Conservation (phyloP, 1,140 invertebrate genomes). For the Drosophila orena region DNA sequence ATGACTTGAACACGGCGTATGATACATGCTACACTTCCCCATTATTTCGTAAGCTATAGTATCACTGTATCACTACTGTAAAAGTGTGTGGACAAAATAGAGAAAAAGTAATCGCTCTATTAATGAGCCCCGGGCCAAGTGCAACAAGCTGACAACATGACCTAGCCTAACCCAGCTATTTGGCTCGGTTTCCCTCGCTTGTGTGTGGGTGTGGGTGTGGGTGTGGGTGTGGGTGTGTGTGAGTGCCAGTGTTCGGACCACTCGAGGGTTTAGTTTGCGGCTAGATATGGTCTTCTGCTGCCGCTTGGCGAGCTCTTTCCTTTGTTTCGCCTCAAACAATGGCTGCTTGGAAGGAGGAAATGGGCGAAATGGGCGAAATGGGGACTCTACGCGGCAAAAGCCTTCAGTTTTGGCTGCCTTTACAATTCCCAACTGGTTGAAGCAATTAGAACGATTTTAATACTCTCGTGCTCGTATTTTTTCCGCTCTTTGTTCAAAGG, state of each 20-base stretch:
- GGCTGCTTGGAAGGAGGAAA: background rate
- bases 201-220: background rate
- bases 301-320: slow-evolving; percentile 8
- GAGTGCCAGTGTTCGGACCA: slow-evolving; percentile 11
- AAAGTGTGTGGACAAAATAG: slow-evolving; percentile 27
- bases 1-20: no score
- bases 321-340: slow-evolving; percentile 33
- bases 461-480: slow-evolving; percentile 27
- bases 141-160: slow-evolving; percentile 82
- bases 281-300: slow-evolving; percentile 11
- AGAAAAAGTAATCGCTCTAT: slow-evolving; percentile 77
- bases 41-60: background rate
- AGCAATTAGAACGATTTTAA: slow-evolving; percentile 45
- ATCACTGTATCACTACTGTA: background rate
- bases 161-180: slow-evolving; percentile 62
- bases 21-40: no score
- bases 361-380: slow-evolving; percentile 11
- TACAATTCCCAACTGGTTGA: slow-evolving; percentile 33
- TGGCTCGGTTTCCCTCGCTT: slow-evolving; percentile 26
- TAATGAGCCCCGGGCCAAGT: slow-evolving; percentile 82
- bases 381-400: slow-evolving; percentile 1
- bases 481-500: slow-evolving; percentile 20
- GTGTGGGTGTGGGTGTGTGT: background rate
- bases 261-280: slow-evolving; percentile 38
- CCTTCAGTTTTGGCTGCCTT: slow-evolving; percentile 15